phyloP scores from a whole-genome alignment of 2,888 invertebrate genomes.

The Notodonta ziczac region DNA sequence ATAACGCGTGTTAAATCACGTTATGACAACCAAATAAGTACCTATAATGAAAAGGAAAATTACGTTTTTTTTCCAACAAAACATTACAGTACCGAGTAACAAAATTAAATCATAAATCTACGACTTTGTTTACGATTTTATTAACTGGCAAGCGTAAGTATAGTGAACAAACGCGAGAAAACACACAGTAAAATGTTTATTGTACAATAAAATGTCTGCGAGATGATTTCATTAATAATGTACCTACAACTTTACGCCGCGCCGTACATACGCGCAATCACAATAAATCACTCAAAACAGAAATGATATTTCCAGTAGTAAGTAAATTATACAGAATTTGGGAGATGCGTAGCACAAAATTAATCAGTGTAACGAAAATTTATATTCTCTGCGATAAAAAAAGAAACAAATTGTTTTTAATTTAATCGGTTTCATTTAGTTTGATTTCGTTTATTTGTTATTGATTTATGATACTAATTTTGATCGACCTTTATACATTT shows the following conservation, averaged over 20 bases:
- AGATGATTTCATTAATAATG: constrained; percentile 61
- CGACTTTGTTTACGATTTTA: constrained; percentile 30
- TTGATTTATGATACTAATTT: background rate
- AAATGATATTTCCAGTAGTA: constrained; percentile 15
- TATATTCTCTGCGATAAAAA: background rate
- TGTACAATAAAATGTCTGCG: constrained; percentile 62
- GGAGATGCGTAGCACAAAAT: background rate
- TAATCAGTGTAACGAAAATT: background rate
- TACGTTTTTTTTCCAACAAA: background rate
- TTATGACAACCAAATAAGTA: too few relatives aligned
- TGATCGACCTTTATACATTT: background rate
- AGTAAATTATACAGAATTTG: constrained; percentile 1
- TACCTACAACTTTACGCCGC: constrained; percentile 50
- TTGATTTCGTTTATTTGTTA: too few relatives aligned
- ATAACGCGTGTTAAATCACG: too few relatives aligned
- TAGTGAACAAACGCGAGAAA: constrained; percentile 41
- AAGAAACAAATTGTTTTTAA: background rate
- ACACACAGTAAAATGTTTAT: constrained; percentile 63
- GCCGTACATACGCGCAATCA: constrained; percentile 35
- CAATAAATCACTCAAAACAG: constrained; percentile 37
- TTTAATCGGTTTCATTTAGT: too few relatives aligned
- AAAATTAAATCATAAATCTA: constrained; percentile 30
- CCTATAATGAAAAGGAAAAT: too few relatives aligned
- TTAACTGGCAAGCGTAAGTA: constrained; percentile 17
- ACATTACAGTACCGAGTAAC: background rate